These are phyloP conservation scores for Pseudococcus jackbeardsleyi DNA, from an alignment of 2,888 invertebrate species.

Conservation along the genomic window DNA sequence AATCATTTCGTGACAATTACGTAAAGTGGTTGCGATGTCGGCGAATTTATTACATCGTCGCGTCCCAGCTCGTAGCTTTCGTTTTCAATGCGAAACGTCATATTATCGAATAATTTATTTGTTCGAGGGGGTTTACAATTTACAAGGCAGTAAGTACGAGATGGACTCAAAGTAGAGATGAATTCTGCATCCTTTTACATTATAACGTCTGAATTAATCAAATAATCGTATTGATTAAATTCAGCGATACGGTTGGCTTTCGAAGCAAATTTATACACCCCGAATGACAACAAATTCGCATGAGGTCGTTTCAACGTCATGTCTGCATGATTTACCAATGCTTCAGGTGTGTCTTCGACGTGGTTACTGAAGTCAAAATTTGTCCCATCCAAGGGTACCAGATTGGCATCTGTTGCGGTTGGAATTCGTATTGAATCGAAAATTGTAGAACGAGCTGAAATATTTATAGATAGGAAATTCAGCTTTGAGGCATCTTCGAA, in stretches of 20 bases:
- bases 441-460: conserved; percentile 67
- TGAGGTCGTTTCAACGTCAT: conserved; percentile 66
- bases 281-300: conserved; percentile 67
- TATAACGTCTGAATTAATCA: not conserved
- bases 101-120: conserved; percentile 12
- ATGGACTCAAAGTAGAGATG: not conserved
- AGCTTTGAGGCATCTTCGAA: conserved; percentile 69
- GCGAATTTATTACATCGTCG: not conserved
- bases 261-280: not conserved
- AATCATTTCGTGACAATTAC: conserved; percentile 54
- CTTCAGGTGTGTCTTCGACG: not conserved
- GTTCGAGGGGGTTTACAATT: not conserved
- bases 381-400: conserved; percentile 67
- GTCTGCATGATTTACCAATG: conserved; percentile 63
- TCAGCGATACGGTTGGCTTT: not conserved
- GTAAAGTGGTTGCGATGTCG: conserved; percentile 9
- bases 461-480: conserved; percentile 67
- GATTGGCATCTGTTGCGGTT: conserved; percentile 66
- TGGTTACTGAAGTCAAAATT: conserved; percentile 65
- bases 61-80: not conserved
- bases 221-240: not conserved
- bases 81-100: not conserved
- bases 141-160: not conserved
- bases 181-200: not conserved
- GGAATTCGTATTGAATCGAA: conserved; percentile 67